phyloP scores from a whole-genome alignment of 2,888 invertebrate genomes.

The Seira ritae region DNA sequence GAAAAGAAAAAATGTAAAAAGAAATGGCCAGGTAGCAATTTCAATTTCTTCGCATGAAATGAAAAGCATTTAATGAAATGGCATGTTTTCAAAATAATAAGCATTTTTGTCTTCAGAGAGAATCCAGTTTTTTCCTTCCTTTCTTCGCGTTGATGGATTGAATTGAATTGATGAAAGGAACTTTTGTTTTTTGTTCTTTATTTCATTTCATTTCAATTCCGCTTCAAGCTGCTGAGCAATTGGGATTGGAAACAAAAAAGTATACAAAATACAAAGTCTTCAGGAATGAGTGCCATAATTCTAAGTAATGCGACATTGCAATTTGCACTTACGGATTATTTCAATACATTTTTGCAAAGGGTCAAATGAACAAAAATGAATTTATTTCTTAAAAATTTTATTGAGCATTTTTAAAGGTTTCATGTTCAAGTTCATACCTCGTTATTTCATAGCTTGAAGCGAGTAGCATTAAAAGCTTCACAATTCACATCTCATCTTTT shows the following conservation, averaged over 20 bases:
- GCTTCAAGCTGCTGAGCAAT: constrained; percentile 15
- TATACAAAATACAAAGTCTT: background rate
- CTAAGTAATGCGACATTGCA: too few relatives aligned
- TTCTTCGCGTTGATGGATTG: constrained; percentile 31
- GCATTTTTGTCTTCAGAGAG: constrained; percentile 14
- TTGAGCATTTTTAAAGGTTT: too few relatives aligned
- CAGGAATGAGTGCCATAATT: too few relatives aligned
- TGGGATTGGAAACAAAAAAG: constrained; percentile 17
- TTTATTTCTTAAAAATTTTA: too few relatives aligned
- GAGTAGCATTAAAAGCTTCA: background rate
- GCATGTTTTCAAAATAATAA: constrained; percentile 19
- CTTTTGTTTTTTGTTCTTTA: too few relatives aligned
- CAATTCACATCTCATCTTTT: too few relatives aligned
- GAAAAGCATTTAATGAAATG: constrained; percentile 36
- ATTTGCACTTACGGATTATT: too few relatives aligned
- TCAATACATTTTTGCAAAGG: too few relatives aligned
- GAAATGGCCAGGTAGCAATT: constrained; percentile 33
- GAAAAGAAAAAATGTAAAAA: too few relatives aligned
- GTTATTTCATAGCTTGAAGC: constrained; percentile 57
- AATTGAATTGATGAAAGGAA: background rate
- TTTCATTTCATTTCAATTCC: constrained; percentile 9
- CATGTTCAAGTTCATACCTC: constrained; percentile 29
- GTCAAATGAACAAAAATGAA: too few relatives aligned
- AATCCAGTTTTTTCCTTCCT: constrained; percentile 40
- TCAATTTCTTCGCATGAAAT: constrained; percentile 19